These are phyloP conservation scores for Prionace glauca DNA, from an alignment of 2,797 vertebrate genomes.

Conservation along the genomic window DNA sequence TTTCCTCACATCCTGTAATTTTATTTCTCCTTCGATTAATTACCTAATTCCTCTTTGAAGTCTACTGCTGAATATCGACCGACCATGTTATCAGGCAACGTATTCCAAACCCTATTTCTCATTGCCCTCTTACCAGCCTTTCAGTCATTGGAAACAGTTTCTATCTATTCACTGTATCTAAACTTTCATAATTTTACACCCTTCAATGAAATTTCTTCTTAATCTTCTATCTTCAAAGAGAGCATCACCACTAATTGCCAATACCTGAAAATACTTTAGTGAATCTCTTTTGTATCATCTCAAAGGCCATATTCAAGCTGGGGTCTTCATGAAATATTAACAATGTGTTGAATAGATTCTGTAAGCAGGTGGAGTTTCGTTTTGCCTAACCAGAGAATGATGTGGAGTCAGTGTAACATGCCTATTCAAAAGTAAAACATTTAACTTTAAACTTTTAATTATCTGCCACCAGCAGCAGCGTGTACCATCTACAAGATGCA, in stretches of 20 bases:
- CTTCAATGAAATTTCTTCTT: neutral
- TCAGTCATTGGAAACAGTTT: neutral
- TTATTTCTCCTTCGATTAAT: neutral
- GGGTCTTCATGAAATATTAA: neutral
- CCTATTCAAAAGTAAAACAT: neutral
- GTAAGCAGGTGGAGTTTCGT: neutral
- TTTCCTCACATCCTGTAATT: neutral
- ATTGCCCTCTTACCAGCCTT: no score
- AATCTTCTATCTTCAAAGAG: neutral
- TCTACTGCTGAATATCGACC: neutral
- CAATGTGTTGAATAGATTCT: neutral
- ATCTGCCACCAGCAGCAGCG: no score
- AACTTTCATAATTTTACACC: neutral
- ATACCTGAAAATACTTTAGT: neutral
- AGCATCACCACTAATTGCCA: neutral
- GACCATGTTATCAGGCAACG: neutral
- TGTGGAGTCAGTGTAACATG: neutral
- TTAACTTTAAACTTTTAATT: neutral
- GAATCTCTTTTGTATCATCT: neutral
- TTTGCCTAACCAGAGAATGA: neutral
- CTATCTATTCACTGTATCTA: neutral
- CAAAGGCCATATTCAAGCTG: neutral
- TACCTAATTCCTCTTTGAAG: neutral
- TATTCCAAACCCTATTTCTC: neutral
- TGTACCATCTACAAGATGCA: no score